Evolutionary conservation across 2,888 invertebrate species (phyloP), one percentile per base, ranked within the genome.

Genomic region (Carterocephalus palaemon): DNA sequence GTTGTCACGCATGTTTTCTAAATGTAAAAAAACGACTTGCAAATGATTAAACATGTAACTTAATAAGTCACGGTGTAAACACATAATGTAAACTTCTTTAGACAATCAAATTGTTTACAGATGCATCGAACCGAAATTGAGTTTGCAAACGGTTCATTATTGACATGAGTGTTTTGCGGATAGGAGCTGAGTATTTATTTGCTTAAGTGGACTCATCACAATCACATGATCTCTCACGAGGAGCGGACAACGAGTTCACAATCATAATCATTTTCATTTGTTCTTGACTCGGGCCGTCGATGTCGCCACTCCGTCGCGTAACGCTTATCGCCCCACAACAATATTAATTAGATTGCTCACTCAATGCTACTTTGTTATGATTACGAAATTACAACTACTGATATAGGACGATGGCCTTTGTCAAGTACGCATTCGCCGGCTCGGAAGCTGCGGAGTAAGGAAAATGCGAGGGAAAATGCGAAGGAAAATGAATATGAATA

Each of bases 121-220:
- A 28, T 15, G 16, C 15, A 16, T 24, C 17, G 26, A 26, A 20
- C 9, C 6, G 15, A 23, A 36, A 43, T 43, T 43, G 52, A 47
- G 47, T 52, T 54, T 60, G 62, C 61, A 64, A 62, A 60, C 61
- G 56, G 59, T 61, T 58, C 56, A 69, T 60, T 75, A 70, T 75
- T 72, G 68, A 64, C 69, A 64, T 62, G 65, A 65, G 62, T 56
- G 57, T 60, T 67, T 64, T 59, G 64, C 59, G 63, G 66, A 64
- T 62, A 67, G 62, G 58, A 62, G 68, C 60, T 57, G 63, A 57
- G 66, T 70, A 67, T 80, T 83, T 80, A 84, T 84, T 85, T 76
- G 79, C 76, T 85, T 80, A 85, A 85, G 82, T 85, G 84, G 84
- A 63, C 73, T 75, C 79, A 82, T 82, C 71, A 74, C 74, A 74